These are phyloP conservation scores for Parasteatoda tepidariorum DNA, from an alignment of 1,140 invertebrate species.

Conservation along the genomic window DNA sequence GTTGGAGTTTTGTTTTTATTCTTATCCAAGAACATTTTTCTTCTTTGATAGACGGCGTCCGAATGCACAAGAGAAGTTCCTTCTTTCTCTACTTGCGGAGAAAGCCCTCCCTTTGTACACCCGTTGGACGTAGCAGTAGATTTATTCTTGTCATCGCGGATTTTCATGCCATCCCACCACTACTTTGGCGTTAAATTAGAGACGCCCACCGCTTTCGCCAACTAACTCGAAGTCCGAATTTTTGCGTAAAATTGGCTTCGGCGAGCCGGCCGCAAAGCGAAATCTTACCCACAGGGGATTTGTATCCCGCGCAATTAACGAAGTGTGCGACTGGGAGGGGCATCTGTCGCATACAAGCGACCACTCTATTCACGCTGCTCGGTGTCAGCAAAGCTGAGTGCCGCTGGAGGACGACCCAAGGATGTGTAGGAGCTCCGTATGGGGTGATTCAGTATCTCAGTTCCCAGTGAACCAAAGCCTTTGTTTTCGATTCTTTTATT, in stretches of 20 bases:
- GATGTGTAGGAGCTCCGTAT: constrained; percentile 48
- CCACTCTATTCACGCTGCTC: constrained; percentile 51
- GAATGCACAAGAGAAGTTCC: constrained; percentile 16
- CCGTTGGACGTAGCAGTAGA: constrained; percentile 54
- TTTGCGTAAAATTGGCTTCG: constrained; percentile 31
- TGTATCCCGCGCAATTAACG: constrained; percentile 57
- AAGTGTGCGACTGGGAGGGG: constrained; percentile 69
- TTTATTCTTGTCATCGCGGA: constrained; percentile 56
- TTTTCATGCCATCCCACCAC: constrained; percentile 56
- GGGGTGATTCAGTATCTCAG: background rate
- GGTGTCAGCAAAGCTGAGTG: constrained; percentile 33
- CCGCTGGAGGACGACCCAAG: constrained; percentile 58
- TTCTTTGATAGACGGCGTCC: constrained; percentile 59
- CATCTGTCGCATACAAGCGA: constrained; percentile 79
- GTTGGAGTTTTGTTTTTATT: constrained; percentile 21
- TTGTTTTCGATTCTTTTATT: no score
- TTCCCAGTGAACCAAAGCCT: background rate
- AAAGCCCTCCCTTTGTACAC: constrained; percentile 54
- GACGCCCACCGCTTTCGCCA: constrained; percentile 50
- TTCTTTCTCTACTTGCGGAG: background rate
- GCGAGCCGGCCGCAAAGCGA: constrained; percentile 1
- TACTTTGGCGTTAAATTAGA: constrained; percentile 48
- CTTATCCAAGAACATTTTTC: constrained; percentile 47
- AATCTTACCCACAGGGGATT: constrained; percentile 30
- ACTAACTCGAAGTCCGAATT: constrained; percentile 21